A percentile compares a stretch with the other conserved stretches of the same genome.
Evolutionary conservation across 2,797 vertebrate genomes (phyloP).

Genomic region (Trematomus bernacchii): DNA sequence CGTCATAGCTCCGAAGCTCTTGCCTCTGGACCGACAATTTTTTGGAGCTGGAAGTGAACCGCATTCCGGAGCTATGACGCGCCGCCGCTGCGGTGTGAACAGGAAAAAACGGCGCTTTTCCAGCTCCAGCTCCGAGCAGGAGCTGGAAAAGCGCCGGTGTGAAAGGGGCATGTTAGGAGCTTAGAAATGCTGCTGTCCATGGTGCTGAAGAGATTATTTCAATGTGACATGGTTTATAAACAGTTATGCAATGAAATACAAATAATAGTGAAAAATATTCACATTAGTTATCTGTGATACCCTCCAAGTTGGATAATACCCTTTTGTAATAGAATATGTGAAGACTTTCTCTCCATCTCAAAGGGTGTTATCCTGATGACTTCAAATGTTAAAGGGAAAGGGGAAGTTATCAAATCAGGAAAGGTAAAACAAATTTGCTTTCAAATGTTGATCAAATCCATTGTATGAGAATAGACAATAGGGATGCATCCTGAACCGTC

Average conservation of each 20-base stretch:
- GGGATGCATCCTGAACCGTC: background rate
- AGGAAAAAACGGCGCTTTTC: too few relatives aligned
- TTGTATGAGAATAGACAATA: too few relatives aligned
- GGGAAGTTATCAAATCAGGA: background rate
- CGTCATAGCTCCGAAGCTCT: too few relatives aligned
- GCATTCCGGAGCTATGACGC: too few relatives aligned
- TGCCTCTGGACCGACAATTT: too few relatives aligned
- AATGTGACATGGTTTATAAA: background rate
- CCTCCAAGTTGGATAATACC: background rate
- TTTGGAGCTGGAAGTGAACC: too few relatives aligned
- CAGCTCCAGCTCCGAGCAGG: too few relatives aligned
- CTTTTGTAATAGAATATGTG: background rate
- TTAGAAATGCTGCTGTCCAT: conserved; percentile 40
- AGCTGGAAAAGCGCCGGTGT: too few relatives aligned
- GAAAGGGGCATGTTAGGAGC: too few relatives aligned
- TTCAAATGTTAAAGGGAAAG: background rate
- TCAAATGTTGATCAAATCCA: background rate
- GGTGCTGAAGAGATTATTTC: conserved; percentile 39
- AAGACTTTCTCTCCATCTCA: background rate
- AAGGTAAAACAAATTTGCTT: background rate
- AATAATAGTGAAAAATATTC: background rate
- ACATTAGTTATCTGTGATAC: background rate
- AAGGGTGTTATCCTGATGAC: background rate
- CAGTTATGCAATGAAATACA: background rate
- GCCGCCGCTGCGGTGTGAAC: too few relatives aligned